These are phyloP conservation scores for Ophraella communa DNA, from an alignment of 2,888 invertebrate species.

Conservation along the genomic window DNA sequence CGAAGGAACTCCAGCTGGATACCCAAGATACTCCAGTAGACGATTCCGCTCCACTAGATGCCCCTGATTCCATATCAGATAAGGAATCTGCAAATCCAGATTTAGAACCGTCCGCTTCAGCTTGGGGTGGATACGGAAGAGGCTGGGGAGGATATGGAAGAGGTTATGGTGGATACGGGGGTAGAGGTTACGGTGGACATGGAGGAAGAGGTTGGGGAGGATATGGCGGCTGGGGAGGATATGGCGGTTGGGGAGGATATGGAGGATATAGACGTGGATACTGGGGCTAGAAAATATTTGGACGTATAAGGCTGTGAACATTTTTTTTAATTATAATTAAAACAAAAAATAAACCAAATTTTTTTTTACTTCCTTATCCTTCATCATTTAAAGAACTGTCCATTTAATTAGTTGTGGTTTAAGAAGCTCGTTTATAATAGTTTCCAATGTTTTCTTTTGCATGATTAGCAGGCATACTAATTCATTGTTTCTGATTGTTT, in stretches of 20 bases:
- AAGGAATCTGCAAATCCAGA: not conserved
- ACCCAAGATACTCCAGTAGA: not conserved
- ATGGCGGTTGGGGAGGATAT: constrained; percentile 3
- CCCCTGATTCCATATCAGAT: not conserved
- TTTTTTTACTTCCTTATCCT: too few relatives aligned
- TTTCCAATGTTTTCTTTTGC: too few relatives aligned
- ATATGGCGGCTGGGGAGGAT: not conserved
- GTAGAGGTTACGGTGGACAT: constrained; percentile 6
- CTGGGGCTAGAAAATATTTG: not conserved
- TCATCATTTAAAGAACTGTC: too few relatives aligned
- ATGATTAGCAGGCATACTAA: too few relatives aligned
- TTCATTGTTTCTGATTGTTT: too few relatives aligned
- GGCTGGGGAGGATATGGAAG: constrained; percentile 26
- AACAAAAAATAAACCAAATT: not conserved
- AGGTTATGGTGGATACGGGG: constrained; percentile 22
- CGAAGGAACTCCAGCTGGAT: not conserved
- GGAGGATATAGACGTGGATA: constrained; percentile 7
- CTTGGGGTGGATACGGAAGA: constrained; percentile 17
- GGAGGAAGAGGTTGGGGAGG: constrained; percentile 25
- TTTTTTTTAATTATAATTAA: too few relatives aligned
- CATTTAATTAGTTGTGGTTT: too few relatives aligned
- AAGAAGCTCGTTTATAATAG: too few relatives aligned
- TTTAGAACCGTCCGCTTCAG: constrained; percentile 8
- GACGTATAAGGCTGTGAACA: not conserved
- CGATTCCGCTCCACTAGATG: not conserved